Conservation (phyloP, 2,888 invertebrate genomes). For the Acleris literana region DNA sequence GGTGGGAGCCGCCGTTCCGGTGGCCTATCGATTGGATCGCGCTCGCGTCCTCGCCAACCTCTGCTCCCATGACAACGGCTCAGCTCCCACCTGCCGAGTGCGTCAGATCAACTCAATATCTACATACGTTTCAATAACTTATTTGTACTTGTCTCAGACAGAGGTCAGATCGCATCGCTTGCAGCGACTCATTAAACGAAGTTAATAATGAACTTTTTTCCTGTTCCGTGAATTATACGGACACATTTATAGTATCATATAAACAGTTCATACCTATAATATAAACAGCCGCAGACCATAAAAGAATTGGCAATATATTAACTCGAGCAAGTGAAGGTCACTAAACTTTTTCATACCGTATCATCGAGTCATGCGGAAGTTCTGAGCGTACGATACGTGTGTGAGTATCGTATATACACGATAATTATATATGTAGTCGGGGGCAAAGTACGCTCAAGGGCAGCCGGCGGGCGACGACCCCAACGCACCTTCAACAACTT, state of each 20-base stretch:
- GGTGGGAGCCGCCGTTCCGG: slow-evolving; percentile 27
- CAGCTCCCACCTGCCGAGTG: slow-evolving; percentile 4
- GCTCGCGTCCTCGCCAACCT: slow-evolving; percentile 16
- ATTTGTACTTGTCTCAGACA: background rate
- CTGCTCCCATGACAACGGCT: slow-evolving; percentile 31
- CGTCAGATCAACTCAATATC: slow-evolving; percentile 1
- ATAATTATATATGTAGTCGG: slow-evolving; percentile 46
- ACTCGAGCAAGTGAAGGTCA: slow-evolving; percentile 58
- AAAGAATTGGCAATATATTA: slow-evolving; percentile 32
- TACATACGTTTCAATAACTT: background rate
- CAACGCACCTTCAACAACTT: slow-evolving; percentile 54
- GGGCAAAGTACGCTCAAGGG: slow-evolving; percentile 79
- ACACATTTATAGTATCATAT: background rate
- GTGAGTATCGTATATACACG: slow-evolving; percentile 24
- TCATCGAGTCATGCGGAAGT: slow-evolving; percentile 55
- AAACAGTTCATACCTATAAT: background rate
- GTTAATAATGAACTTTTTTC: slow-evolving; percentile 1
- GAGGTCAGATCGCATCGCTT: background rate
- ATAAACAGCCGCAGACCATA: slow-evolving; percentile 9
- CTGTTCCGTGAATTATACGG: slow-evolving; percentile 8
- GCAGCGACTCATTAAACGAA: slow-evolving; percentile 2
- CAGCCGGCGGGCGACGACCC: slow-evolving; percentile 73
- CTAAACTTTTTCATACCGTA: slow-evolving; percentile 54
- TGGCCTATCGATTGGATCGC: slow-evolving; percentile 34
- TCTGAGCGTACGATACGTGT: slow-evolving; percentile 43